Evolutionary conservation across 2,888 invertebrate genomes (phyloP), one percentile per base, ranked within the genome.

Genomic region (Gisinianus flammeolus): DNA sequence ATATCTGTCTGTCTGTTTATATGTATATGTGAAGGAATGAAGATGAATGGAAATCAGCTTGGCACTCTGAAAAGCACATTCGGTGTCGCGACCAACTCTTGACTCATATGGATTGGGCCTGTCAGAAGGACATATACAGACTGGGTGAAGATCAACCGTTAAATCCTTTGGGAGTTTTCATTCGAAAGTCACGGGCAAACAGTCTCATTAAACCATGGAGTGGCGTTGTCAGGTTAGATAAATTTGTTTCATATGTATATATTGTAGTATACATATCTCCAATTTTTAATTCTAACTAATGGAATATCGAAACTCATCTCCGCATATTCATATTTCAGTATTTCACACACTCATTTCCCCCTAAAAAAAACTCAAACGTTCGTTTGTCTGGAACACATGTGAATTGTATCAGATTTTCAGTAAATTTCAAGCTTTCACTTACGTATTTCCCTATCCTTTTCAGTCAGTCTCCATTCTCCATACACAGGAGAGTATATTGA

Each of bases 91-190:
- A 90, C 83, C 89, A 89, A 79, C 85, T 91, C 26, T 85, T 90
- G 62, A 87, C 88, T 31, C 91, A 91, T 82, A 86, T 91, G 75
- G 90, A 89, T 83, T 90, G 90, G 90, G 91, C 90, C 26, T 91
- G 91, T 83, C 89, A 90, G 85, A 91, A 91, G 85, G 91, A 91
- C 84, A 90, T 91, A 81, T 91, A 91, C 85, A 87, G 89, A 56
- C 66, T 86, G 72, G 84, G 82, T 80, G 84, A 85, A 79, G 72
- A 75, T 67, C 79, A 80, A 66, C 58, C 78, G 24, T 56, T 19
- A 22, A 44, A 66, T 30, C 31, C 68, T 26, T 30, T 70, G n/a
- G 81, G 79, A 52, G 72, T 83, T 58, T 85, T 84, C 78, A 79
- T 85, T 66, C 76, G 77, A 6, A 83, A 81, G 71, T 75, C 81